Conservation (phyloP, 2,113 vertebrate species). For the Xenus cinereus region DNA sequence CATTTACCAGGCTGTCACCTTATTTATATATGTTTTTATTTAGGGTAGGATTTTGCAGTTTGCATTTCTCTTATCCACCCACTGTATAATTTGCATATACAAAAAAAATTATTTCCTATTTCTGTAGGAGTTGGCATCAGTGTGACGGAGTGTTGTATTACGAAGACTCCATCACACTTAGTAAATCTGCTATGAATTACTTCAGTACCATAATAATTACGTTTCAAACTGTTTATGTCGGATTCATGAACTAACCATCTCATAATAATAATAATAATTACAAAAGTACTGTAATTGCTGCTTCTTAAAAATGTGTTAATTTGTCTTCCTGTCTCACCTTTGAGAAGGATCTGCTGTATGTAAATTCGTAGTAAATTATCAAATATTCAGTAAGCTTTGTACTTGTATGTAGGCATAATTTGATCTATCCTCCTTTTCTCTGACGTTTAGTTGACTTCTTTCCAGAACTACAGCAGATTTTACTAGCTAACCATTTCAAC, state of each 20-base stretch:
- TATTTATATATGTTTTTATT: slow-evolving; percentile 48
- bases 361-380: background rate
- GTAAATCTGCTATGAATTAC: slow-evolving; percentile 21
- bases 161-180: background rate
- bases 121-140: background rate
- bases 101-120: background rate
- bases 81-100: slow-evolving; percentile 12
- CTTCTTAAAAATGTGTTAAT: background rate
- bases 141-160: background rate
- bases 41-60: slow-evolving; percentile 45
- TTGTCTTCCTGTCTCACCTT: background rate
- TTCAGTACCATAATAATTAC: slow-evolving; percentile 9
- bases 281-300: background rate
- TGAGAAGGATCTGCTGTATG: background rate
- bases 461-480: slow-evolving; percentile 9
- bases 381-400: background rate
- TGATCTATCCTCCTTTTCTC: background rate
- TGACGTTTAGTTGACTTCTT: background rate
- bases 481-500: slow-evolving; percentile 24
- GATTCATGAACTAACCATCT: background rate
- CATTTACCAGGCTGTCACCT: slow-evolving; percentile 24
- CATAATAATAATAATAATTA: background rate
- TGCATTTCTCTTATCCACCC: slow-evolving; percentile 17
- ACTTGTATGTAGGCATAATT: background rate
- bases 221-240: background rate